Evolutionary conservation across 2,797 vertebrate species (phyloP), one percentile per base, ranked within the genome.

Genomic region (Amphiprion clarkii): DNA sequence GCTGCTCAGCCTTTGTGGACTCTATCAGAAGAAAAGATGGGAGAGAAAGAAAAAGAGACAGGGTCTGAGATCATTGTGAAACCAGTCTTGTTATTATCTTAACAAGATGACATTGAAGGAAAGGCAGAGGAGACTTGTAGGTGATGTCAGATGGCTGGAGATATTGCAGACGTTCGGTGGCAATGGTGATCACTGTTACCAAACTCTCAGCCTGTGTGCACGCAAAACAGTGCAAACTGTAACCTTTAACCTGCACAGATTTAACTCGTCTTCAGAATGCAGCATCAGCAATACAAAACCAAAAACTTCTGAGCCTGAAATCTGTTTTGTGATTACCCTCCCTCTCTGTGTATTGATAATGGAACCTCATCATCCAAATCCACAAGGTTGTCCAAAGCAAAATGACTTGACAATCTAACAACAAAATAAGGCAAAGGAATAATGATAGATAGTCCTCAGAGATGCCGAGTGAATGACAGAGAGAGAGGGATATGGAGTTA

Each of bases 371-470:
- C 63, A 68, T 67, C 56, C 61, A 83, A 88, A 92, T 84, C 83
- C 84, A 71, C 51, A 7, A 83, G 86, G 69, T 78, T 69, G 78
- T 61, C 75, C 54, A 74, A 81, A 79, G 78, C 79, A 76, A 68
- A 36, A 36, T 2, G 73, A 16, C 51, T 71, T 54, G 5, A 88
- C 88, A 76, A 74, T 59, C 53, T 69, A 49, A 77, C 77, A 62
- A 60, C 70, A 76, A 69, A 81, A 71, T 54, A 57, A 78, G 73
- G 78, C 70, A 76, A 72, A 59, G 78, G 83, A 87, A 81, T 86
- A 88, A 91, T 85, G 90, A 90, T 67, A 90, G 92, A 93, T 91
- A 89, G 89, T 91, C 84, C 85, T 88, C 72, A 76, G 84, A 93
- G 92, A 92, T 88, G 90, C 65, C 76, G 85, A 84, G 84, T 80